Conservation (phyloP, 2,797 vertebrate genomes). For the Botia almorhae region DNA sequence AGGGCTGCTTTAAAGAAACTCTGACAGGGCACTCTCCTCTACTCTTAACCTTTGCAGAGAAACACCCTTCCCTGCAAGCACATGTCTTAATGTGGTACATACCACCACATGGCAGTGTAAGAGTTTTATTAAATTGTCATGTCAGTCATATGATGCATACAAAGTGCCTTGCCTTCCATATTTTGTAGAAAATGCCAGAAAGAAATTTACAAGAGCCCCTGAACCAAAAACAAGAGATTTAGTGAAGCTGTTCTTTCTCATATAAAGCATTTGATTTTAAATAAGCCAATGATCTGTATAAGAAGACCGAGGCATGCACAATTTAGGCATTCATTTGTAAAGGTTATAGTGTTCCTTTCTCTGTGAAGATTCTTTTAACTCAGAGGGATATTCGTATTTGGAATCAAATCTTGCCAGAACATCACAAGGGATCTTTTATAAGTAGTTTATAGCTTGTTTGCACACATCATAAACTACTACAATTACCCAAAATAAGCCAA, state of each 20-base stretch:
- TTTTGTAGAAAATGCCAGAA: conserved; percentile 38
- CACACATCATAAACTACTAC: conserved; percentile 55
- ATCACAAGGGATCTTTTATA: conserved; percentile 63
- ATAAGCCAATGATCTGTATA: not conserved
- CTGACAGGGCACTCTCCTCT: conserved; percentile 51
- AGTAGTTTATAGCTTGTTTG: conserved; percentile 59
- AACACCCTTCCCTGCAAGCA: conserved; percentile 37
- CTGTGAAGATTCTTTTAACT: conserved; percentile 55
- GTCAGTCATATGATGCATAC: conserved; percentile 23
- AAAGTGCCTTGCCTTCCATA: conserved; percentile 24
- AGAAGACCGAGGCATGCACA: not conserved
- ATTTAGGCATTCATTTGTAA: not conserved
- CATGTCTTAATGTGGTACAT: conserved; percentile 8
- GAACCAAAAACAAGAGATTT: not conserved
- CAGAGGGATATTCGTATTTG: conserved; percentile 67
- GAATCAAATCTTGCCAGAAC: conserved; percentile 62
- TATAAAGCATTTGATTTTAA: conserved; percentile 37
- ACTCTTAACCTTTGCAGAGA: conserved; percentile 54
- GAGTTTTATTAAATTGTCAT: conserved; percentile 12
- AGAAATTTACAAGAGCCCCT: conserved; percentile 34
- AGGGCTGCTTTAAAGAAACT: conserved; percentile 78
- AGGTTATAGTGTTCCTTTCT: not conserved
- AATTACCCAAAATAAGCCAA: conserved; percentile 42
- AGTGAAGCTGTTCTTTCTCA: conserved; percentile 21
- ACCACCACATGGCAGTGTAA: conserved; percentile 22